Conservation (phyloP, 2,113 vertebrate species). For the Silurus glanis region DNA sequence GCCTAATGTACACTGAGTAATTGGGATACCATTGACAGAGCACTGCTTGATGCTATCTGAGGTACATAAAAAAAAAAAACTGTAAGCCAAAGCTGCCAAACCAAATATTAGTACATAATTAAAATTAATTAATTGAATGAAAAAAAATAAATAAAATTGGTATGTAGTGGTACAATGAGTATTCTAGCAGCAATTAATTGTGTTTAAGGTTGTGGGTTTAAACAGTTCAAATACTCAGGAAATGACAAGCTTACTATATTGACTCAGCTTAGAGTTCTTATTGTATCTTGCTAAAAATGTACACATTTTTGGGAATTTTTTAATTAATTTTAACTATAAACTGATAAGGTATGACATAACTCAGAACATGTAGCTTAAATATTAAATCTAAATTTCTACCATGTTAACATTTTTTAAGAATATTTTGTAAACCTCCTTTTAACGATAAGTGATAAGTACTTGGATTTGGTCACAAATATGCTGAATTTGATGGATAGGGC, state of each 20-base stretch:
- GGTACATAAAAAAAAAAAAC: not conserved
- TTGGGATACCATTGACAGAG: not conserved
- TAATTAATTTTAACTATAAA: not conserved
- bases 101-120: not conserved
- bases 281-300: not conserved
- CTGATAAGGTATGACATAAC: not conserved
- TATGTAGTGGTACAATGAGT: slow-evolving; percentile 52
- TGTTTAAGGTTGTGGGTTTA: slow-evolving; percentile 54
- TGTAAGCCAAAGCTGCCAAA: not conserved
- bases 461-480: not conserved
- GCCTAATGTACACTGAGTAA: slow-evolving; percentile 25
- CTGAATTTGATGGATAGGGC: slow-evolving; percentile 13
- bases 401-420: not conserved
- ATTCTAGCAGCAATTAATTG: slow-evolving; percentile 53
- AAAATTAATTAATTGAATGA: too few species aligned
- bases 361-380: not conserved
- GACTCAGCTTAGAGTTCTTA: not conserved
- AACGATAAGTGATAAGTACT: not conserved
- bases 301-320: not conserved
- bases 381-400: not conserved
- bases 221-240: slow-evolving; percentile 6
- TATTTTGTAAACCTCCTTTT: not conserved
- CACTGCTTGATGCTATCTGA: slow-evolving; percentile 19
- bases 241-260: slow-evolving; percentile 17
- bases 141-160: slow-evolving; percentile 54